Evolutionary conservation across 2,113 vertebrate genomes (phyloP).

Genomic region (Gopherus flavomarginatus): DNA sequence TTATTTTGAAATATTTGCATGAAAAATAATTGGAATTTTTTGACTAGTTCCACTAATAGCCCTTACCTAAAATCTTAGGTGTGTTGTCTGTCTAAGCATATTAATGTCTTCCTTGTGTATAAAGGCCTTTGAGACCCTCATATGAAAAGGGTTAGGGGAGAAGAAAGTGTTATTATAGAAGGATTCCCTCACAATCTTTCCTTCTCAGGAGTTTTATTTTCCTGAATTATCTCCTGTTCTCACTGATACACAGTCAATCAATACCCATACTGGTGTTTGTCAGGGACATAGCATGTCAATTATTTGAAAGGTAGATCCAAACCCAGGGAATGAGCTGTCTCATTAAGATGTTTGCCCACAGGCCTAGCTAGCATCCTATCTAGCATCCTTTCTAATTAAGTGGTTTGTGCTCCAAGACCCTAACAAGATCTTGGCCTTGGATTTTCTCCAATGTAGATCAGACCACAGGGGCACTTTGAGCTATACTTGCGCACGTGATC

Average conservation of each 20-base stretch:
- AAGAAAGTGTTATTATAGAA: neutral
- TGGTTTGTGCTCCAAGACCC: neutral
- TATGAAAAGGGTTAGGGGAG: neutral
- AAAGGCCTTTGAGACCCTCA: neutral
- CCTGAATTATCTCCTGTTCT: neutral
- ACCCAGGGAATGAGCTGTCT: neutral
- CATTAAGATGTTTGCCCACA: neutral
- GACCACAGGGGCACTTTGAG: neutral
- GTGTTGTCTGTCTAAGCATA: neutral
- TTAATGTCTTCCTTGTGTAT: neutral
- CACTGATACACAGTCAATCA: neutral
- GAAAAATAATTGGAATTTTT: neutral
- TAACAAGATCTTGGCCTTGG: neutral
- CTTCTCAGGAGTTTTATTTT: neutral
- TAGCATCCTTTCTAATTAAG: neutral
- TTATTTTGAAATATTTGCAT: neutral
- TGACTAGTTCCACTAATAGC: neutral
- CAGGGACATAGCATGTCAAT: neutral
- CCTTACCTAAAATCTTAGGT: neutral
- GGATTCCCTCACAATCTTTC: neutral
- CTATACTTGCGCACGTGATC: neutral
- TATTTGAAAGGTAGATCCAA: neutral
- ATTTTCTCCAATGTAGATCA: neutral
- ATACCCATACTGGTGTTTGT: neutral
- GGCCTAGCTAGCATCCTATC: neutral